A percentile compares a stretch with the other conserved stretches of the same genome.
Conservation (phyloP, 2,797 vertebrate species). For the Avahi laniger region DNA sequence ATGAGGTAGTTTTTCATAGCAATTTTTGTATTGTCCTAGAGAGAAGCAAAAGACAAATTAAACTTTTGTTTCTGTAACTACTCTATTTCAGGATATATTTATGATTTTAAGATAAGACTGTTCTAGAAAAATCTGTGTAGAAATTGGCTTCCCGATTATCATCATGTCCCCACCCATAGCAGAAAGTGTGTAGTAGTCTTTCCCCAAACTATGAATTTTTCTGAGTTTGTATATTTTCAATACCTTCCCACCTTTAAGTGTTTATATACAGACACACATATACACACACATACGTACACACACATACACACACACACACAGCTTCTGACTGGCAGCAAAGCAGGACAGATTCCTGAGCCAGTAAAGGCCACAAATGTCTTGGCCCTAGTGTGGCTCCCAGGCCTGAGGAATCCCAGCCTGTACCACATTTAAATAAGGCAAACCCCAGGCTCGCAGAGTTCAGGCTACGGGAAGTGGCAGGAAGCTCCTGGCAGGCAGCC, state of each 20-base stretch:
- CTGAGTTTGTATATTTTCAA: constrained; percentile 27
- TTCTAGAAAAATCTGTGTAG: background rate
- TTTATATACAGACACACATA: background rate
- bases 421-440: constrained; percentile 78
- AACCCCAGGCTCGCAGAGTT: constrained; percentile 71
- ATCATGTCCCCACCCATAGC: rapidly evolving
- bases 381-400: constrained; percentile 40
- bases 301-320: background rate
- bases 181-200: background rate
- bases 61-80: background rate
- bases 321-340: constrained; percentile 41
- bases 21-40: background rate
- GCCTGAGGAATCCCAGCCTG: constrained; percentile 64
- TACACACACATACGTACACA: background rate
- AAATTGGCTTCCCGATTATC: background rate
- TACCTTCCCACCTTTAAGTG: background rate
- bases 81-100: background rate
- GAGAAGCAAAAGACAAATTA: background rate
- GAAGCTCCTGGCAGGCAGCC: constrained; percentile 62
- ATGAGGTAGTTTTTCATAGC: background rate
- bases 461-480: constrained; percentile 65
- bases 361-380: constrained; percentile 68
- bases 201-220: background rate
- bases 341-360: constrained; percentile 54
- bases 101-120: background rate